These are phyloP conservation scores for Lutjanus argentimaculatus DNA, from an alignment of 2,797 vertebrate genomes.

Conservation along the genomic window DNA sequence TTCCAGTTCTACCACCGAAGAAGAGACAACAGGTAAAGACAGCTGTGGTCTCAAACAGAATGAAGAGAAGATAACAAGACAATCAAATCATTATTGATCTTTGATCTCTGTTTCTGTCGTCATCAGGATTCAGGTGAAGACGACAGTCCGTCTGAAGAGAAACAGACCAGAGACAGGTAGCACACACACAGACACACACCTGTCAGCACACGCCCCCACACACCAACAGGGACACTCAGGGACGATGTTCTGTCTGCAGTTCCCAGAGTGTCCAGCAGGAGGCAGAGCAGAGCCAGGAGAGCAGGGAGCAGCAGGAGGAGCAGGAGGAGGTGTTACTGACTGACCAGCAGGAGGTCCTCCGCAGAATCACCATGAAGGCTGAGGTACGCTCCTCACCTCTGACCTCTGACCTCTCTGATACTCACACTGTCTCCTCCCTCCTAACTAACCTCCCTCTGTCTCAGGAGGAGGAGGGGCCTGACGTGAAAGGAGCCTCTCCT, in stretches of 20 bases:
- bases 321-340: conserved; percentile 90
- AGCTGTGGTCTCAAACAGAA: too few species aligned
- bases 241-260: conserved; percentile 12
- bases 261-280: conserved; percentile 29
- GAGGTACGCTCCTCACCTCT: conserved; percentile 82
- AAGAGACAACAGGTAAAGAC: conserved; percentile 90
- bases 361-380: conserved; percentile 90
- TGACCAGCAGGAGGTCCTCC: conserved; percentile 89
- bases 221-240: conserved; percentile 24
- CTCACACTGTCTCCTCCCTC: neutral
- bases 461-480: conserved; percentile 73
- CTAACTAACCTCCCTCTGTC: conserved; percentile 1
- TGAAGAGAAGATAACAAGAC: too few species aligned
- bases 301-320: conserved; percentile 68
- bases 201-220: neutral
- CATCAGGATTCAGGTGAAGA: conserved; percentile 41
- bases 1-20: conserved; percentile 92
- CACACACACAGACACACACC: conserved; percentile 31
- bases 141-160: neutral
- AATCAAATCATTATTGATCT: too few species aligned
- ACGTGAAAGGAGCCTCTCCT: conserved; percentile 86
- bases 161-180: conserved; percentile 35
- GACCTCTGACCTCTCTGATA: neutral
- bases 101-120: neutral
- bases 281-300: neutral